A percentile compares a stretch with the other conserved stretches of the same genome.
Conservation (phyloP, 2,888 invertebrate genomes). For the Clepsis dumicolana region DNA sequence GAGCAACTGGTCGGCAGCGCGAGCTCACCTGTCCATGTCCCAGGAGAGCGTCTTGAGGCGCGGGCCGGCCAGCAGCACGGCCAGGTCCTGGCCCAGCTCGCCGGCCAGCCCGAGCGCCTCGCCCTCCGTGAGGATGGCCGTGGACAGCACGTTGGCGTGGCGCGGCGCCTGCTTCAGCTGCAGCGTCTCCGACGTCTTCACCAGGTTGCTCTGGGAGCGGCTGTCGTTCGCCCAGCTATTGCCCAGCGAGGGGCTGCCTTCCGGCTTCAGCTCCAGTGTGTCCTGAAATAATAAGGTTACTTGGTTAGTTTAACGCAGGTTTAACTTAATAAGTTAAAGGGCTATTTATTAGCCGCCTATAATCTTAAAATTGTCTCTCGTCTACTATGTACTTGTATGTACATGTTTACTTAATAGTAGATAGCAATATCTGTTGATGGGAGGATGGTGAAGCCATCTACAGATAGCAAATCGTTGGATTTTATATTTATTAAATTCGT, state of each 20-base stretch:
- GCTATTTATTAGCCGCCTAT: no score
- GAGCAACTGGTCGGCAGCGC: no score
- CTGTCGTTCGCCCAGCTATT: slow-evolving; percentile 80
- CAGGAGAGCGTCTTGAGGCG: slow-evolving; percentile 90
- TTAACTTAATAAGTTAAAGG: no score
- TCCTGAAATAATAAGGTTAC: slow-evolving; percentile 57
- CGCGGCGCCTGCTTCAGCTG: slow-evolving; percentile 73
- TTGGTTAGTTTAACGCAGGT: background rate
- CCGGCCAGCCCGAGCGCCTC: slow-evolving; percentile 88
- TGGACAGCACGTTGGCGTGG: slow-evolving; percentile 85
- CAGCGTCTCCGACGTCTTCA: slow-evolving; percentile 78
- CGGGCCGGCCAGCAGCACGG: slow-evolving; percentile 89
- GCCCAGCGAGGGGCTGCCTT: slow-evolving; percentile 64
- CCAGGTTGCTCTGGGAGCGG: slow-evolving; percentile 78
- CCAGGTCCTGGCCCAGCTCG: slow-evolving; percentile 89
- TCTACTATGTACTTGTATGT: no score
- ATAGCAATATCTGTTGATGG: no score
- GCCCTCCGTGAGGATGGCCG: slow-evolving; percentile 85
- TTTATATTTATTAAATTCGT: no score
- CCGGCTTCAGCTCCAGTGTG: slow-evolving; percentile 56
- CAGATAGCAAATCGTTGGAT: no score
- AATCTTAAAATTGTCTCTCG: no score
- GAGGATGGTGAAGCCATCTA: no score
- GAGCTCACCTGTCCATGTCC: slow-evolving; percentile 84
- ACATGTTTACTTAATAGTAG: no score